Conservation (phyloP, 2,113 vertebrate species). For the Equus przewalskii region DNA sequence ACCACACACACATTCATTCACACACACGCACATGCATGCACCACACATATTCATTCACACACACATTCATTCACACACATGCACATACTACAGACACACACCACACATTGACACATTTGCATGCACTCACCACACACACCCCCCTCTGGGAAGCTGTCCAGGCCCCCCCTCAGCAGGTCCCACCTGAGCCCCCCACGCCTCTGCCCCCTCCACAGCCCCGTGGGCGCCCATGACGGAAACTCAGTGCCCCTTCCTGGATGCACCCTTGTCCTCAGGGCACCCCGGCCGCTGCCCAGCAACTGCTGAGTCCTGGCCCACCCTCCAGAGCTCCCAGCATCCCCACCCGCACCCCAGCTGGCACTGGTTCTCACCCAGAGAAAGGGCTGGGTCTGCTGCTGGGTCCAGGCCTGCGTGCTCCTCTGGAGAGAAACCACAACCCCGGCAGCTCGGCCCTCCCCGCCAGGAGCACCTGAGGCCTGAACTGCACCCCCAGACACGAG, state of each 20-base stretch:
- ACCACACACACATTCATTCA: no score
- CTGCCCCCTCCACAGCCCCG: no score
- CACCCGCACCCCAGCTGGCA: not conserved
- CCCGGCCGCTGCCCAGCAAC: not conserved
- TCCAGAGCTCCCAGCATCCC: not conserved
- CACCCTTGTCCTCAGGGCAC: no score
- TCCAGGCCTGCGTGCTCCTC: not conserved
- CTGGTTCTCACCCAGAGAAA: not conserved
- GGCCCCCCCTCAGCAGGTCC: not conserved
- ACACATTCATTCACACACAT: not conserved
- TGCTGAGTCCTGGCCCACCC: not conserved
- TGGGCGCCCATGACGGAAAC: not conserved
- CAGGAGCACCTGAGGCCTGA: no score
- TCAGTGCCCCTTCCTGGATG: not conserved
- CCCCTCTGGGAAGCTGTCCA: not conserved
- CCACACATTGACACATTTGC: no score
- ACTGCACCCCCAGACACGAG: not conserved
- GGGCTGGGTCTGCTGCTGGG: no score
- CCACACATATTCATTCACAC: not conserved
- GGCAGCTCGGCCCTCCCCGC: no score
- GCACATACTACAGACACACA: no score
- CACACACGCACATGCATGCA: not conserved
- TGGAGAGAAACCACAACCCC: no score
- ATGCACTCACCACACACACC: not conserved
- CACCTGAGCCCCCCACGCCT: not conserved